Conservation (phyloP, 2,797 vertebrate genomes). For the Sparidentex hasta region DNA sequence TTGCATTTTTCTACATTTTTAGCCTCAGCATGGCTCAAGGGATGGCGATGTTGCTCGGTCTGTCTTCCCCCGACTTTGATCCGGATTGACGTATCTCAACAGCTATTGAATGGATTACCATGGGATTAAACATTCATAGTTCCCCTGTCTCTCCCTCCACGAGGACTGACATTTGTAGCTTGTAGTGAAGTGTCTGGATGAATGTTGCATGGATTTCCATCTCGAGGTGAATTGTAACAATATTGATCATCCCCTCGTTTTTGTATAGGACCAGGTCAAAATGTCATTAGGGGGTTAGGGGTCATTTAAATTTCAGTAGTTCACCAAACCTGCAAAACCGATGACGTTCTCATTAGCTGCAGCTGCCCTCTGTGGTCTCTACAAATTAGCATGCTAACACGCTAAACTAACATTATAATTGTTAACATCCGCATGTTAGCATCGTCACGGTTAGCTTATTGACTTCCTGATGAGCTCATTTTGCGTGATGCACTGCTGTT, state of each 20-base stretch:
- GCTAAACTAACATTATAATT: neutral
- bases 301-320: neutral
- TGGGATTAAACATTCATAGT: neutral
- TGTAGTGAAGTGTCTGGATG: neutral
- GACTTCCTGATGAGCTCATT: neutral
- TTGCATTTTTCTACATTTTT: neutral
- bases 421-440: neutral
- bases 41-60: neutral
- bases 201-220: neutral
- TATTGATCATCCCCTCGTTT: neutral
- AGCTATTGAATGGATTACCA: neutral
- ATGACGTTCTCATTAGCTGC: neutral
- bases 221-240: neutral
- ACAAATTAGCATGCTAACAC: neutral
- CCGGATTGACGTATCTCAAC: neutral
- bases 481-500: neutral
- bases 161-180: neutral
- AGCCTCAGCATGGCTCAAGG: neutral
- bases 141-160: neutral
- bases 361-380: neutral
- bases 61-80: accelerated
- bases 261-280: neutral
- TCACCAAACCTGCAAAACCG: neutral
- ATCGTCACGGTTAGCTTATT: neutral
- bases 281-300: neutral